phyloP scores from a whole-genome alignment of 1,140 invertebrate species.

The Drosophila repleta region DNA sequence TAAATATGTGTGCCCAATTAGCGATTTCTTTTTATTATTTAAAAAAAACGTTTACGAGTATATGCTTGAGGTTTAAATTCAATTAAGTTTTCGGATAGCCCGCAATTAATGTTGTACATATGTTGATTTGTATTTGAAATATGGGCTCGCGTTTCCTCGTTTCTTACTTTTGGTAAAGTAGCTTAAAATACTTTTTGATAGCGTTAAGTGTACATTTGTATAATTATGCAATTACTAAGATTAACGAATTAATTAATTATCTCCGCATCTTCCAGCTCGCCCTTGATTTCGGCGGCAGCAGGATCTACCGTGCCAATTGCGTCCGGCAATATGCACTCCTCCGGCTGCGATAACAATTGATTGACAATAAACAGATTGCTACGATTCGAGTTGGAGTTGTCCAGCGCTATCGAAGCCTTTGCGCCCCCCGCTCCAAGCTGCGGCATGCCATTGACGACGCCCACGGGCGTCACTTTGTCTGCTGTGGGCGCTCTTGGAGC shows the following conservation, averaged over 20 bases:
- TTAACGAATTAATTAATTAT: conserved; percentile 26
- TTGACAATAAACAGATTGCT: conserved; percentile 54
- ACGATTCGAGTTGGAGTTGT: conserved; percentile 9
- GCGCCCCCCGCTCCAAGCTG: neutral
- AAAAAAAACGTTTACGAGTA: neutral
- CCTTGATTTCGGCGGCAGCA: conserved; percentile 51
- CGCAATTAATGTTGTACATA: conserved; percentile 22
- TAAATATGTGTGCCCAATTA: neutral
- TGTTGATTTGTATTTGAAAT: neutral
- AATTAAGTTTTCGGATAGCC: conserved; percentile 2
- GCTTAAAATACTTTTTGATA: conserved; percentile 68
- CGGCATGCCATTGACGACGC: neutral
- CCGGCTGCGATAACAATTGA: conserved; percentile 39
- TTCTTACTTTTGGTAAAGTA: conserved; percentile 50
- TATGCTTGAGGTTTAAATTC: neutral
- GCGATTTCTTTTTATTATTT: conserved; percentile 19
- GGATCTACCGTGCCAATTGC: conserved; percentile 1
- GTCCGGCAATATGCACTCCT: conserved; percentile 67
- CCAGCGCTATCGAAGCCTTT: neutral
- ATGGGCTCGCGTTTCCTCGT: neutral
- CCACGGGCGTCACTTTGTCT: neutral
- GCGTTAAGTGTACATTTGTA: neutral
- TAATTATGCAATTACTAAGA: neutral
- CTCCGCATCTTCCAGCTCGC: conserved; percentile 60
- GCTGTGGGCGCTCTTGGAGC: neutral